phyloP scores from a whole-genome alignment of 2,888 invertebrate species.

The Halictus ligatus region DNA sequence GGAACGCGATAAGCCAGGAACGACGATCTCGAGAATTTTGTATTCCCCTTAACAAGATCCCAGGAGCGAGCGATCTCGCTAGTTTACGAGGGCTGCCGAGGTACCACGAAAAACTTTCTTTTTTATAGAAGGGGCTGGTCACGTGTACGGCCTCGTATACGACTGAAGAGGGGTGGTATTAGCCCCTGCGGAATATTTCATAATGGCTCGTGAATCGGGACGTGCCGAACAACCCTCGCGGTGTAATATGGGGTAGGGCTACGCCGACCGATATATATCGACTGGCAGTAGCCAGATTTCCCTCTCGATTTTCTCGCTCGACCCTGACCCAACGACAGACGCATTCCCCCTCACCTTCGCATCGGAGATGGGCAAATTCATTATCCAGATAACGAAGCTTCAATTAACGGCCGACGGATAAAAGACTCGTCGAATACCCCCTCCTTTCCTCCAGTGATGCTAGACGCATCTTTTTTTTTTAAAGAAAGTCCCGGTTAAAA shows the following conservation, averaged over 20 bases:
- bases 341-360: conserved; percentile 20
- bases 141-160: conserved; percentile 13
- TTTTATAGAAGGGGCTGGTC: conserved; percentile 24
- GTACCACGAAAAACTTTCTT: conserved; percentile 25
- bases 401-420: neutral
- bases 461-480: neutral
- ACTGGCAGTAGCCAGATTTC: conserved; percentile 66
- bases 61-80: conserved; percentile 19
- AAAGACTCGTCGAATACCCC: neutral
- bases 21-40: conserved; percentile 33
- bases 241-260: conserved; percentile 51
- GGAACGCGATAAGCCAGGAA: conserved; percentile 46
- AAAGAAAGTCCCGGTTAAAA: neutral
- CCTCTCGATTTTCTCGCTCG: conserved; percentile 68
- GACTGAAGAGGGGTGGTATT: conserved; percentile 30
- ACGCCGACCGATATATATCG: conserved; percentile 64
- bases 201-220: conserved; percentile 52
- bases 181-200: conserved; percentile 58
- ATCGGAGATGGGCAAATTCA: neutral
- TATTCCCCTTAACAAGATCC: conserved; percentile 38
- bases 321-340: conserved; percentile 70
- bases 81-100: conserved; percentile 29
- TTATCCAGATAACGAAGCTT: conserved; percentile 5
- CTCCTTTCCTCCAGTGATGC: neutral
- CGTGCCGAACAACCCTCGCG: conserved; percentile 48